Evolutionary conservation across 1,140 invertebrate genomes (phyloP), one percentile per base, ranked within the genome.

Genomic region (Macrotrachela quadricornifera): DNA sequence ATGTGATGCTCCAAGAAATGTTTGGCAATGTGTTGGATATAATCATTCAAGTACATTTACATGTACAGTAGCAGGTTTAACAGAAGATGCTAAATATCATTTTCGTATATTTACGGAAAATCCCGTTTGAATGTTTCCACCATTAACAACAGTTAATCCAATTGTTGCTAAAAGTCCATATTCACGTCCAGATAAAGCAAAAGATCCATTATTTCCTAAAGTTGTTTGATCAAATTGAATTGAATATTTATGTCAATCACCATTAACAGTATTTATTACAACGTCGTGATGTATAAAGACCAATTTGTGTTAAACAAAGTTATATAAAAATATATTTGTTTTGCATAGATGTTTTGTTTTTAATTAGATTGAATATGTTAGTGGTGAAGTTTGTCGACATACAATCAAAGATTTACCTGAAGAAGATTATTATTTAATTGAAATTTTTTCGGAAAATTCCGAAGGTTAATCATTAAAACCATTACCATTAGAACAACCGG

Each of bases 401-500:
- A 81, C 78, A 45, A 75, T 90, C 17, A 80, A 84, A 61, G 86
- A 90, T 63, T 73, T 95, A 15, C 82, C 82, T 60, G 84, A 88
- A 62, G 82, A 80, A 61, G 81, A 79, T 56, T 81, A 90, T 67
- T 83, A 88, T 59, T 69, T 82, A 59, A 90, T 95, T 73, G 76
- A 85, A 67, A 80, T 94, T 45, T 82, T 79, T 54, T 87, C 90
- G 49, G 86, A 91, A 70, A 94, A 94, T 68, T 76, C 77, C 48
- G 75, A 86, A 58, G 87, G 88, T 15, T 66, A 85, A 36, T 83
- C 85, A 53, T n/a, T n/a, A n/a, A 61, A 41, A 45, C 15, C 46
- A 13, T 38, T 54, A 42, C 46, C 48, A 10, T 54, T 46, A 21
- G 41, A n/a, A 12, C 17, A 37, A 10, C 46, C 46, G 17, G 36